Base-by-base conservation (phyloP, 2,888 invertebrate species). In the Entomobrya proxima region DNA sequence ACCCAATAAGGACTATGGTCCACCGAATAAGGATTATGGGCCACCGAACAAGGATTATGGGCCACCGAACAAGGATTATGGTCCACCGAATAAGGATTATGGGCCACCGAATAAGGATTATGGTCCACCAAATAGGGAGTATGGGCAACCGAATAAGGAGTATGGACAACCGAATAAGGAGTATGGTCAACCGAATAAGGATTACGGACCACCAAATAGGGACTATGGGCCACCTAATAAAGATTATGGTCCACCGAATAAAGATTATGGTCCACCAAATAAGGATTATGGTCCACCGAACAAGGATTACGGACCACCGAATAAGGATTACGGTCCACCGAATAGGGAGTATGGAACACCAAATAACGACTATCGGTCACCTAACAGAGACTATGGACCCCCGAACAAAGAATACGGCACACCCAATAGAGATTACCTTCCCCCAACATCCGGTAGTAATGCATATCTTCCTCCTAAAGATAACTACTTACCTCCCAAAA, bases 321-420 rank as follows among this genome's bases (percentile, higher is more conserved):
- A 61, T 58, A 35, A 6, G 13, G 21, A 21, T 50, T n/a, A 11
- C 7, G 55, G 55, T 9, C 55, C 11, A n/a, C 21, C 55, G 18
- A 55, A 55, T 18, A 64, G 21, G 0, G 88, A 87, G 0, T 89
- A 88, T 52, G 86, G 86, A 18, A 27, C 76, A 18, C 88, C 89
- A 27, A 47, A 69, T 13, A 32, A 64, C 11, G 58, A 64, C 21
- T 50, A 74, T 35, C 27, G 64, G 9, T 13, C 32, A 0, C 81
- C 72, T 15, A 75, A 75, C 18, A 47, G 52, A 32, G 75, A 75
- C 52, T 50, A 72, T 18, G 3, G 21, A 21, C 75, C 37, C 9
- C 83, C 83, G 32, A 52, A 55, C n/a, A 79, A 75, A 37, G 79
- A 80, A n/a, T 40, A 72, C 27, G 61, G 64, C 11, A 82, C 81